These are phyloP conservation scores for Lagopus leucura DNA, from an alignment of 2,113 vertebrate species.

Conservation along the genomic window DNA sequence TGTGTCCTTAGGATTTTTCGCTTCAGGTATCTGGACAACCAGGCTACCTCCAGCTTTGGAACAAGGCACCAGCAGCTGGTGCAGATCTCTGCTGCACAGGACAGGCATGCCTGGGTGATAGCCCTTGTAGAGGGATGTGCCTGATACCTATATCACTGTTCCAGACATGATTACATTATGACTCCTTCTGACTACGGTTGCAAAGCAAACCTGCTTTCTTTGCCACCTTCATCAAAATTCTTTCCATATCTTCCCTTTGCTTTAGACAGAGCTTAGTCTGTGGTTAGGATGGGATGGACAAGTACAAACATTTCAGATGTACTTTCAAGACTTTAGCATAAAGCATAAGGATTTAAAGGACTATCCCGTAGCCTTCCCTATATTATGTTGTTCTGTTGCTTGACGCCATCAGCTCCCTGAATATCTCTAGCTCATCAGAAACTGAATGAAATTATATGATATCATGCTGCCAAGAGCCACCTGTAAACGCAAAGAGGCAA, in stretches of 20 bases:
- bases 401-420: neutral
- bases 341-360: neutral
- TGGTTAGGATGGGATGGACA: neutral
- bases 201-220: neutral
- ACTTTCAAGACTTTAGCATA: neutral
- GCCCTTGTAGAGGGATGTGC: neutral
- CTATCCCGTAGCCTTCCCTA: neutral
- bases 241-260: neutral
- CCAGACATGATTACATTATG: rapidly evolving
- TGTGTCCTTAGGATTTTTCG: neutral
- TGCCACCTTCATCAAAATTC: neutral
- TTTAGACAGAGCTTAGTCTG: neutral
- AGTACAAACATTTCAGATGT: neutral
- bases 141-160: neutral
- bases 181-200: neutral
- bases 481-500: neutral
- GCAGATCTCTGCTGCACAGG: neutral
- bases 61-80: neutral
- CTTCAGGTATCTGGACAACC: neutral
- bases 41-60: neutral
- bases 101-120: neutral
- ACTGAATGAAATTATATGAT: neutral
- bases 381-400: neutral
- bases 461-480: neutral
- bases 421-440: neutral